Evolutionary conservation across 2,888 invertebrate genomes (phyloP).

Genomic region (Graphium colonna): DNA sequence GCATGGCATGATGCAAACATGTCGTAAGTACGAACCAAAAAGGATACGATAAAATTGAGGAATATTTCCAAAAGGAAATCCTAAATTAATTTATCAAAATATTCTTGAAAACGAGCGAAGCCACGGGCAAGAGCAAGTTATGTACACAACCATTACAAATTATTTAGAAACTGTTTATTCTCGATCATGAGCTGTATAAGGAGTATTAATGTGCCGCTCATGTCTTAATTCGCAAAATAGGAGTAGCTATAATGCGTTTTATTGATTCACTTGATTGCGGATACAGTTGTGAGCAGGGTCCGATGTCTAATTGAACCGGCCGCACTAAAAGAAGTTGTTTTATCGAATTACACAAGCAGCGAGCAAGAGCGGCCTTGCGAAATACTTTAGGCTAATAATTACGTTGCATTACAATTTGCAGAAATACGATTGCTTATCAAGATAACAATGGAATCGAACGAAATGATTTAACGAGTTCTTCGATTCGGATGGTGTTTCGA

Average conservation of each 20-base stretch:
- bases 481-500: slow-evolving; percentile 2
- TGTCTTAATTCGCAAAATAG: slow-evolving; percentile 47
- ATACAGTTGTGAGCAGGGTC: slow-evolving; percentile 40
- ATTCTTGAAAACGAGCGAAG: no score
- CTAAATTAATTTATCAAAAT: no score
- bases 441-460: slow-evolving; percentile 5
- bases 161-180: slow-evolving; percentile 11
- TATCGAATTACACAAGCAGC: slow-evolving; percentile 39
- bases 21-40: no score
- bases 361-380: slow-evolving; percentile 19
- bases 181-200: neutral
- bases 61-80: no score
- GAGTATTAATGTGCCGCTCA: slow-evolving; percentile 21
- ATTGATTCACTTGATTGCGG: slow-evolving; percentile 46
- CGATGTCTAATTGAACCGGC: slow-evolving; percentile 43
- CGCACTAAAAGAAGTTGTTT: slow-evolving; percentile 36
- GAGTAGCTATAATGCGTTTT: slow-evolving; percentile 45
- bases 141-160: neutral
- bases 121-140: no score
- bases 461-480: slow-evolving; percentile 5
- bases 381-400: slow-evolving; percentile 10
- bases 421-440: slow-evolving; percentile 1
- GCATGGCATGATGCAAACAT: no score
- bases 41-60: no score
- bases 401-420: slow-evolving; percentile 10